These are phyloP conservation scores for Eptesicus fuscus DNA, from an alignment of 2,113 vertebrate genomes.

Conservation along the genomic window DNA sequence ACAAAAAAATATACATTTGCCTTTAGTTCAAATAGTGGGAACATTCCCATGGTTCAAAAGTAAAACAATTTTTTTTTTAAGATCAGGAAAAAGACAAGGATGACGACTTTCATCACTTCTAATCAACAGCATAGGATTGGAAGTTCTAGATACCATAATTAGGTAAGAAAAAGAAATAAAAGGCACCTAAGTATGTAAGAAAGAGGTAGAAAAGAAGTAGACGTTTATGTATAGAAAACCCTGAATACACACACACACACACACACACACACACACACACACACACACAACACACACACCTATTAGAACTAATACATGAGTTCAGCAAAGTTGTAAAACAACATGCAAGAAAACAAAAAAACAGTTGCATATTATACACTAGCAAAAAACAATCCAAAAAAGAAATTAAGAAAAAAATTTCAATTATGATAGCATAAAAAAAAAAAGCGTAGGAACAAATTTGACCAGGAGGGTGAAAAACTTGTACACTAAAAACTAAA, in stretches of 20 bases:
- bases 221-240: not conserved
- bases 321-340: not conserved
- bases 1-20: not conserved
- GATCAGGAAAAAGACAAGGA: not conserved
- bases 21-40: not conserved
- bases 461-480: not conserved
- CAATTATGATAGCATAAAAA: not conserved
- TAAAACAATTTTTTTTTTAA: not conserved
- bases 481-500: not conserved
- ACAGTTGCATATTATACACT: not conserved
- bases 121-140: not conserved
- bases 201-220: not conserved
- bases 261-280: not conserved
- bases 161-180: not conserved
- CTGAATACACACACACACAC: not conserved
- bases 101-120: not conserved
- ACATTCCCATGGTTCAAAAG: not conserved
- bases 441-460: not conserved
- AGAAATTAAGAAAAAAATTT: not conserved
- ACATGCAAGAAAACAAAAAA: not conserved
- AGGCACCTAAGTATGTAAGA: not conserved
- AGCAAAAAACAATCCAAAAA: not conserved
- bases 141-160: not conserved
- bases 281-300: not conserved
- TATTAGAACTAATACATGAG: not conserved